Percentiles rank a stretch among this genome's conserved stretches.
Conservation (phyloP, 1,140 invertebrate genomes). For the Coenobita brevimanus region DNA sequence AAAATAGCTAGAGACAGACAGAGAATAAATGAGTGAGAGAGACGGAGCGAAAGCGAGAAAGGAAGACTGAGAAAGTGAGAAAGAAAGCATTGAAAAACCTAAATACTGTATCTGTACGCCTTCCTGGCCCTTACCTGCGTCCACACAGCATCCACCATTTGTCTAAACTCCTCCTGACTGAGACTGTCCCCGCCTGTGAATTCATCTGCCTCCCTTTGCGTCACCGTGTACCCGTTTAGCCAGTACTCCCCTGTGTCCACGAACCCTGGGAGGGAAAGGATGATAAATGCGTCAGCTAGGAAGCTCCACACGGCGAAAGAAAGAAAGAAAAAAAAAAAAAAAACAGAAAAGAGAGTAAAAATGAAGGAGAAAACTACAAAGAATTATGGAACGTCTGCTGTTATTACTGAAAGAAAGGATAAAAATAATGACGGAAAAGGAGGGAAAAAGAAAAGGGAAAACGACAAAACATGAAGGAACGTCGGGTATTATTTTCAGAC, state of each 20-base stretch:
- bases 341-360: background rate
- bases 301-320: background rate
- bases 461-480: too few relatives aligned
- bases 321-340: background rate
- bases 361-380: too few relatives aligned
- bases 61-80: background rate
- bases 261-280: constrained; percentile 19
- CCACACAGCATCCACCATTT: constrained; percentile 15
- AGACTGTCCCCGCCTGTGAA: background rate
- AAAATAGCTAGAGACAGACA: background rate
- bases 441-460: too few relatives aligned
- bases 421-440: too few relatives aligned
- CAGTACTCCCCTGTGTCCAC: constrained; percentile 41
- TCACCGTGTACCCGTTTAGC: constrained; percentile 48
- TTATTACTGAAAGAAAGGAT: too few relatives aligned
- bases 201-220: constrained; percentile 4
- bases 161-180: constrained; percentile 23
- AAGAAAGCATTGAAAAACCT: too few relatives aligned
- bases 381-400: too few relatives aligned
- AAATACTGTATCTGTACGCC: background rate
- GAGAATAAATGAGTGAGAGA: background rate
- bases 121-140: background rate
- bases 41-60: background rate
- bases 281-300: too few relatives aligned
- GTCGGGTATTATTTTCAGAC: too few relatives aligned